Evolutionary conservation across 2,113 vertebrate species (phyloP).

Genomic region (Sula dactylatra): DNA sequence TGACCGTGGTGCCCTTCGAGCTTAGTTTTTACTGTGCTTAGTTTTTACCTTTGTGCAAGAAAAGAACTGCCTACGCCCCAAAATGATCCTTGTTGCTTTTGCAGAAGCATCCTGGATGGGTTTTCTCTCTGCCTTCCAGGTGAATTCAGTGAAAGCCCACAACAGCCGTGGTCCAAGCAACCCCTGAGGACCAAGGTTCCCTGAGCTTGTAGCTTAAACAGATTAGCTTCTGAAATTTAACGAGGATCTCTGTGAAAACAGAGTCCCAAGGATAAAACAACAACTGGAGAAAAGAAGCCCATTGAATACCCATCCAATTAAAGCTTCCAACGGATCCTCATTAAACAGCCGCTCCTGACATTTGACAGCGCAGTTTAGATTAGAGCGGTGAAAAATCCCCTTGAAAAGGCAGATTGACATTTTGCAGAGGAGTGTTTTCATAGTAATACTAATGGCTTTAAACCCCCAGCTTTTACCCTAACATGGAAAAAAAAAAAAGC

Average conservation of each 20-base stretch:
- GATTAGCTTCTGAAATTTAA: constrained; percentile 61
- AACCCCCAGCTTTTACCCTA: neutral
- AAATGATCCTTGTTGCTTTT: neutral
- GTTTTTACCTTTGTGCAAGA: neutral
- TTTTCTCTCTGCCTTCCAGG: neutral
- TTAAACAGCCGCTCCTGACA: constrained; percentile 52
- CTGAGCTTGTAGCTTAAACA: neutral
- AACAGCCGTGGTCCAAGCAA: neutral
- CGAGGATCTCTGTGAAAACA: constrained; percentile 39
- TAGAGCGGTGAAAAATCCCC: constrained; percentile 45
- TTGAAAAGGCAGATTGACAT: constrained; percentile 62
- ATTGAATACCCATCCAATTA: constrained; percentile 66
- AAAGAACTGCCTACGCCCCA: neutral
- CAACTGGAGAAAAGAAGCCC: neutral
- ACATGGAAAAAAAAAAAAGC: neutral
- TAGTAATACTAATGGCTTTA: neutral
- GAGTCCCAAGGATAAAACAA: constrained; percentile 16
- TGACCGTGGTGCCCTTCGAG: neutral
- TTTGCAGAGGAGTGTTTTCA: constrained; percentile 38
- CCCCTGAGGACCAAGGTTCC: neutral
- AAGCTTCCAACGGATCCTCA: constrained; percentile 54
- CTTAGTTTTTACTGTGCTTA: neutral
- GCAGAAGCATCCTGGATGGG: neutral
- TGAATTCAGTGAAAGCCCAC: neutral
- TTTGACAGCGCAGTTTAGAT: constrained; percentile 47